These are phyloP conservation scores for Drosophila anomelani DNA, from an alignment of 2,888 invertebrate genomes.

Conservation along the genomic window DNA sequence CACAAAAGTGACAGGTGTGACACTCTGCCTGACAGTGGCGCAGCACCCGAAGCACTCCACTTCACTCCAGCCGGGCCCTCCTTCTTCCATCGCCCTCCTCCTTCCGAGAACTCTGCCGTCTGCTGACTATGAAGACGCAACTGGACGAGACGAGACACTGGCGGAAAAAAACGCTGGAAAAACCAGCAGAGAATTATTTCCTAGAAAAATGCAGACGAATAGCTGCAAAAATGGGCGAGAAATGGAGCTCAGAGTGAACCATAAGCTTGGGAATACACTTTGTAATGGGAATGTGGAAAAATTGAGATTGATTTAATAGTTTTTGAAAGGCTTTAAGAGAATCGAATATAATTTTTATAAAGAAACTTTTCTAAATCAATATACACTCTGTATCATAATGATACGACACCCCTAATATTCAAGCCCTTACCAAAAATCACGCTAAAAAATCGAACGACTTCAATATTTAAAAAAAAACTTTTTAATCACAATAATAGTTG, in stretches of 20 bases:
- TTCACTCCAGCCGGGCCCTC: slow-evolving; percentile 35
- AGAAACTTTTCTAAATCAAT: too few relatives aligned
- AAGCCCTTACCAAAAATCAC: too few relatives aligned
- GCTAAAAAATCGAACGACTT: too few relatives aligned
- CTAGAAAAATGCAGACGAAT: slow-evolving; percentile 59
- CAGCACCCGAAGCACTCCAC: slow-evolving; percentile 24
- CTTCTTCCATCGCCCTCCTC: neutral
- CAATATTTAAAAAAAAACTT: too few relatives aligned
- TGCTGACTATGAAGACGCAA: slow-evolving; percentile 70
- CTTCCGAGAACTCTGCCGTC: slow-evolving; percentile 11
- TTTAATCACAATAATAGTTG: too few relatives aligned
- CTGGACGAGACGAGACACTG: slow-evolving; percentile 61
- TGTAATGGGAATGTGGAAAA: neutral
- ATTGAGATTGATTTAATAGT: neutral
- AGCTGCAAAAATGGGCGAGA: slow-evolving; percentile 36
- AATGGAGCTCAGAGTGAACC: slow-evolving; percentile 11
- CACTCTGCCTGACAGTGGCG: slow-evolving; percentile 63
- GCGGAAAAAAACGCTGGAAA: slow-evolving; percentile 46
- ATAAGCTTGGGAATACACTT: slow-evolving; percentile 15
- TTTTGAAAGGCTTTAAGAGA: neutral
- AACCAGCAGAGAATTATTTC: slow-evolving; percentile 68
- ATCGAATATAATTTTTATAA: too few relatives aligned
- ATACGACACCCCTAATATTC: too few relatives aligned
- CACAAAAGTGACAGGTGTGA: slow-evolving; percentile 78
- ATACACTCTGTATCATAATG: too few relatives aligned